Conservation (phyloP, 2,797 vertebrate species). For the Rhynchotus rufescens region DNA sequence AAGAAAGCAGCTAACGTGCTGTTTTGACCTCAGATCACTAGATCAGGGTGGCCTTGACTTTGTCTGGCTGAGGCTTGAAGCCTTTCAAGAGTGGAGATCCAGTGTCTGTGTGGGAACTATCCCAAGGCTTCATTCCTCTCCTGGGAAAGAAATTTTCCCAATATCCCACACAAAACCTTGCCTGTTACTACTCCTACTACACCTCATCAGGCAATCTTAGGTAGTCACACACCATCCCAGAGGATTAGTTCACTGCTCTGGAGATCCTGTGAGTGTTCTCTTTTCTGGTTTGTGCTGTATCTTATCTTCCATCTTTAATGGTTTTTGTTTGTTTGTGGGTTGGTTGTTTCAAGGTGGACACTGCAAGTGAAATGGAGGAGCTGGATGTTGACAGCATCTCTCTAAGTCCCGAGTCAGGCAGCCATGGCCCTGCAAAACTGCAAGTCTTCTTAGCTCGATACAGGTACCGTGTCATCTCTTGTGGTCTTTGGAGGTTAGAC, state of each 20-base stretch:
- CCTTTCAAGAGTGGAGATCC: background rate
- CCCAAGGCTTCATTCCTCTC: background rate
- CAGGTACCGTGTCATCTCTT: constrained; percentile 80
- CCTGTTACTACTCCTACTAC: background rate
- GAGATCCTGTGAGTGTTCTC: background rate
- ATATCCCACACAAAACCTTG: background rate
- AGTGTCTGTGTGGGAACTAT: background rate
- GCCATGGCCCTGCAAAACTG: constrained; percentile 87
- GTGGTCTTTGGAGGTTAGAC: background rate
- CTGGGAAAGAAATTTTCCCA: background rate
- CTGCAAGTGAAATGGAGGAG: constrained; percentile 98
- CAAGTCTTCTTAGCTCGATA: constrained; percentile 97
- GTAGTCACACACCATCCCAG: background rate
- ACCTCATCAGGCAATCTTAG: background rate
- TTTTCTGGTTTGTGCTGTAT: background rate
- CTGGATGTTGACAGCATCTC: constrained; percentile 91
- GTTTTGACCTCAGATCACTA: background rate
- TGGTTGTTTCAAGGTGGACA: constrained; percentile 87
- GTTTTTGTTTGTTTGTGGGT: background rate
- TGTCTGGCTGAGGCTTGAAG: background rate
- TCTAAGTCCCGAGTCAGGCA: constrained; percentile 84
- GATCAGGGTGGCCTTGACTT: background rate
- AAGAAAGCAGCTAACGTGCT: background rate
- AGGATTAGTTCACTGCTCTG: background rate
- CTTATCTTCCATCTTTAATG: background rate